Evolutionary conservation across 1,140 invertebrate species (phyloP).

Genomic region (Dermatophagoides farinae): DNA sequence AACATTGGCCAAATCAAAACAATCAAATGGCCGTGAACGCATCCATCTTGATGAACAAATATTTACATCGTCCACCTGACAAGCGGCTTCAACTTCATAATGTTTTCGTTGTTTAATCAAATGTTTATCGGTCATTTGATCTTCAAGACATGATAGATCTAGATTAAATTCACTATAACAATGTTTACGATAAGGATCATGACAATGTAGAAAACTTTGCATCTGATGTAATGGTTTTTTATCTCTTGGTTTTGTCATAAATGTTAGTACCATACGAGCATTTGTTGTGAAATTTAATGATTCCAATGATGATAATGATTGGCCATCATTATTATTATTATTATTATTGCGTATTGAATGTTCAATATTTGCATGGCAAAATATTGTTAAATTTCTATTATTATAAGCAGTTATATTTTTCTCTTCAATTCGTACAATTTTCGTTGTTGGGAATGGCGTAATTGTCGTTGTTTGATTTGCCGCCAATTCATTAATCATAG

Average conservation of each 20-base stretch:
- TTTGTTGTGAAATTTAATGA: not conserved
- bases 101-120: not conserved
- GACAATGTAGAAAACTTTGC: constrained; percentile 8
- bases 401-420: constrained; percentile 1
- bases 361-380: not conserved
- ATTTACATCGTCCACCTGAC: constrained; percentile 1
- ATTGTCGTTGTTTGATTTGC: too few species aligned
- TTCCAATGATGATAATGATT: not conserved
- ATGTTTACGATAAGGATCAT: not conserved
- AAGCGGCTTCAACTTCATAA: constrained; percentile 2
- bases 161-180: constrained; percentile 4
- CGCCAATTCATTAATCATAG: not conserved
- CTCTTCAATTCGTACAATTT: not conserved
- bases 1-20: not conserved
- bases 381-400: constrained; percentile 4
- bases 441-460: too few species aligned
- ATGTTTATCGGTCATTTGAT: not conserved
- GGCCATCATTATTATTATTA: too few species aligned
- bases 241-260: not conserved
- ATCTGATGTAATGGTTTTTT: constrained; percentile 4
- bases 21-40: not conserved
- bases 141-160: constrained; percentile 1
- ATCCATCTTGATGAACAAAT: constrained; percentile 2
- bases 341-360: too few species aligned
- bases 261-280: not conserved